Evolutionary conservation across 1,140 invertebrate species (phyloP).

Genomic region (Bacillus rossius): DNA sequence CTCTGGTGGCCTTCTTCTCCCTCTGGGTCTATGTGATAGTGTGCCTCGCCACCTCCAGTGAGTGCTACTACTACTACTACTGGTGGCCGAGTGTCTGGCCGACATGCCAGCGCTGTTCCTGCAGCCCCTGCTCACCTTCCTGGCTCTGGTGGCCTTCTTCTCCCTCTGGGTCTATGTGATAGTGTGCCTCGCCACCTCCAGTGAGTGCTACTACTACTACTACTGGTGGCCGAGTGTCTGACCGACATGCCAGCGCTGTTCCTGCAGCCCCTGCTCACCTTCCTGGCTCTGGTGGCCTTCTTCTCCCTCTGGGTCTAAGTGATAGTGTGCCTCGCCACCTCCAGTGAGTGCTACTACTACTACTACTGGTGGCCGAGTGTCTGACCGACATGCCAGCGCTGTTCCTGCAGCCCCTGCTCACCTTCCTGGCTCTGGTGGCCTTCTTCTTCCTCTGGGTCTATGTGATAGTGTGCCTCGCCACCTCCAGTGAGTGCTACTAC

Average conservation of each 20-base stretch:
- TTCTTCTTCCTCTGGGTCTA: slow-evolving; percentile 84
- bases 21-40: slow-evolving; percentile 81
- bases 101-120: slow-evolving; percentile 80
- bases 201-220: too few relatives aligned
- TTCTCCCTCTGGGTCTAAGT: slow-evolving; percentile 81
- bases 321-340: slow-evolving; percentile 62
- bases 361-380: too few relatives aligned
- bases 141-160: slow-evolving; percentile 71
- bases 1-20: slow-evolving; percentile 69
- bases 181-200: slow-evolving; percentile 59
- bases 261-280: slow-evolving; percentile 83
- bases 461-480: slow-evolving; percentile 66
- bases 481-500: slow-evolving; percentile 64
- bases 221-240: too few relatives aligned
- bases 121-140: slow-evolving; percentile 82
- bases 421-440: slow-evolving; percentile 67
- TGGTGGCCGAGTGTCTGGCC: too few relatives aligned
- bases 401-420: slow-evolving; percentile 81
- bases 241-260: slow-evolving; percentile 78
- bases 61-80: too few relatives aligned
- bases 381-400: slow-evolving; percentile 77
- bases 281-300: slow-evolving; percentile 69
- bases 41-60: slow-evolving; percentile 63
- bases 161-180: slow-evolving; percentile 81
- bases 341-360: slow-evolving; percentile 65